A percentile compares a stretch with the other conserved stretches of the same genome.
Conservation (phyloP, 2,797 vertebrate genomes). For the Parambassis ranga region DNA sequence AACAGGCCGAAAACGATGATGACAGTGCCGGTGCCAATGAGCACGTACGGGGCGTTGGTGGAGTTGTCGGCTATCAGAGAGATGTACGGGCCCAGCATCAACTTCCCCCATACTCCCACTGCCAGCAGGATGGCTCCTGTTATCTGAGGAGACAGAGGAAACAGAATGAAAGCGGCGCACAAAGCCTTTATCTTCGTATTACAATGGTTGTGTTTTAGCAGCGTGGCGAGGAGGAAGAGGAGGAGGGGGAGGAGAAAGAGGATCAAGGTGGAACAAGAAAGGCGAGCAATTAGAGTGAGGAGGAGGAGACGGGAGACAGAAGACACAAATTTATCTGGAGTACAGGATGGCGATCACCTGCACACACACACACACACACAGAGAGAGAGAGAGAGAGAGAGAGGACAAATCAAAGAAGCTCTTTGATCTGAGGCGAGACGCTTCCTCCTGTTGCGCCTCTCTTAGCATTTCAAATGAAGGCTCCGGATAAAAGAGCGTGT, state of each 20-base stretch:
- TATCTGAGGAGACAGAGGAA: conserved; percentile 80
- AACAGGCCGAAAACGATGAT: conserved; percentile 99
- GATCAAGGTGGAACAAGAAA: conserved; percentile 68
- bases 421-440: conserved; percentile 75
- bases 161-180: conserved; percentile 38
- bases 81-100: conserved; percentile 96
- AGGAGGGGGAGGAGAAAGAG: conserved; percentile 15
- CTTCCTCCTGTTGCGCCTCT: conserved; percentile 74
- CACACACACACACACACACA: conserved; percentile 26
- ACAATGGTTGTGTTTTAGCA: conserved; percentile 45
- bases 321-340: conserved; percentile 53
- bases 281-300: conserved; percentile 59
- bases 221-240: background rate
- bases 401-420: conserved; percentile 67
- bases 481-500: conserved; percentile 73
- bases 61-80: conserved; percentile 98
- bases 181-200: conserved; percentile 46
- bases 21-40: conserved; percentile 95
- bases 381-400: conserved; percentile 25
- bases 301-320: conserved; percentile 54
- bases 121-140: conserved; percentile 96
- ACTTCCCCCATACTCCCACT: conserved; percentile 97
- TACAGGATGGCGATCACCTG: conserved; percentile 60
- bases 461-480: conserved; percentile 83
- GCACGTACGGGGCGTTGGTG: conserved; percentile 97